Evolutionary conservation across 2,113 vertebrate genomes (phyloP).

Genomic region (Notarius lentiginosus): DNA sequence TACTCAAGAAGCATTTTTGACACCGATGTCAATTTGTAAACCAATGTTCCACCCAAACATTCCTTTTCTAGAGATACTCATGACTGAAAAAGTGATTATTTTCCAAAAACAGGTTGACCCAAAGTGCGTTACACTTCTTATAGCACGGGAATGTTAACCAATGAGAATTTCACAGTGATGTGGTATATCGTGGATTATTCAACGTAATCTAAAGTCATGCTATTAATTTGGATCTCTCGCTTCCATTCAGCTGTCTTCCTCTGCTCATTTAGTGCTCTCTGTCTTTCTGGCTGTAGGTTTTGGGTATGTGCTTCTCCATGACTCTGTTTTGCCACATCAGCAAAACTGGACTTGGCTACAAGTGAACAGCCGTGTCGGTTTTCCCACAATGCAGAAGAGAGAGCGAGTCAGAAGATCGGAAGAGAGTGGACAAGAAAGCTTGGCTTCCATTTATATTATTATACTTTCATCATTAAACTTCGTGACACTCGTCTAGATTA

Average conservation of each 20-base stretch:
- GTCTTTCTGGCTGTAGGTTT: conserved; percentile 62
- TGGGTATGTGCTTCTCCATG: conserved; percentile 80
- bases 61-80: too few relatives aligned
- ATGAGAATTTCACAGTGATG: too few relatives aligned
- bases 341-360: conserved; percentile 72
- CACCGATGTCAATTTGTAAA: too few relatives aligned
- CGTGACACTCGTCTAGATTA: background rate
- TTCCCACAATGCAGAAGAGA: background rate
- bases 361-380: conserved; percentile 45
- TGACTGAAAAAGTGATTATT: background rate
- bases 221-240: too few relatives aligned
- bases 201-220: too few relatives aligned
- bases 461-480: background rate
- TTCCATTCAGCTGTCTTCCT: background rate
- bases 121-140: background rate
- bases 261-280: background rate
- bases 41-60: too few relatives aligned
- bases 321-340: conserved; percentile 79
- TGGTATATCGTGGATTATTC: too few relatives aligned
- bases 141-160: background rate
- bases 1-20: too few relatives aligned
- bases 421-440: background rate
- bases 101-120: background rate
- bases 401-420: background rate
- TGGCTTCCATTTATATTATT: background rate